Evolutionary conservation across 2,113 vertebrate genomes (phyloP), one percentile per base, ranked within the genome.

Genomic region (Lycaon pictus): DNA sequence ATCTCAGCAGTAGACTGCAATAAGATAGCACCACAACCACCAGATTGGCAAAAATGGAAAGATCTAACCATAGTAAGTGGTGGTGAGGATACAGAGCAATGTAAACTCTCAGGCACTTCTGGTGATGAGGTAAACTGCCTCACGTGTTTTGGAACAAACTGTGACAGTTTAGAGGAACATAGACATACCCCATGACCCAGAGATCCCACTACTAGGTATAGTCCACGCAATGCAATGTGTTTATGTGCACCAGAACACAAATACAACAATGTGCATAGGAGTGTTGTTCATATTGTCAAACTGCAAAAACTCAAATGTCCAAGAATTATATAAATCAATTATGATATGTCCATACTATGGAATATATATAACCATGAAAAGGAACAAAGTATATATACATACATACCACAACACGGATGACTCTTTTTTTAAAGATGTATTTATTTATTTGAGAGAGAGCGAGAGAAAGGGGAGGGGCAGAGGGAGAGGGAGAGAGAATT

Each of bases 161-260:
- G 27, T 43, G 63, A 23, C 8, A 23, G 19, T 56, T 81, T 48
- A 76, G 27, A 69, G 22, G 48, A 69, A 62, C 74, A 88, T 58
- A 23, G 5, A 67, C 69, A 51, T 27, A 27, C 12, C 15, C 35
- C 67, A 0, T 63, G 65, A 88, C 48, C 27, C 55, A 56, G 82
- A 56, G 88, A 86, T n/a, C 35, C 80, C 9, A 5, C 22, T 20
- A 20, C 11, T 35, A 27, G 25, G 53, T 53, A 22, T 43, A 43
- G 29, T 22, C 35, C 35, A 8, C 0, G 4, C 69, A 43, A 3
- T 0, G 8, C 69, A 43, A 3, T 37, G 23, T 48, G n/a, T 53
- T 72, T 37, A 7, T 16, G 43, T n/a, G 29, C 11, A 4, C 56
- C 51, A 76, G 79, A 56, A 77, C 84, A 51, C 69, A 96, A 69